Conservation (phyloP, 2,888 invertebrate species). For the Erebia palarica region DNA sequence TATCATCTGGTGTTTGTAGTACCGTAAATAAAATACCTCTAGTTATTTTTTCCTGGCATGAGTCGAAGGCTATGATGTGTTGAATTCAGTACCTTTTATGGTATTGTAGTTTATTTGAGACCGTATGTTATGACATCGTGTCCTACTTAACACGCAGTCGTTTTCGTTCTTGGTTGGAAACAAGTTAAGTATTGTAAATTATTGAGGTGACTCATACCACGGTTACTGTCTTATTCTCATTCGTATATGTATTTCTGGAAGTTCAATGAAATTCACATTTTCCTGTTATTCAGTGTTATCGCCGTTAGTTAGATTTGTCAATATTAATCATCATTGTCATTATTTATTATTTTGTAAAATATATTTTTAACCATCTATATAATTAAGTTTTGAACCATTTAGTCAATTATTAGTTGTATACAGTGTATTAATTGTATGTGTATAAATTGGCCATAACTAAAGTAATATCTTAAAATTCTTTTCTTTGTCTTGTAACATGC, state of each 20-base stretch:
- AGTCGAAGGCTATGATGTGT: not conserved
- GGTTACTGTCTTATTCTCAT: not conserved
- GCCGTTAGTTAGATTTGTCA: not conserved
- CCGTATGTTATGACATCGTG: constrained; percentile 53
- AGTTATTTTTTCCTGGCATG: not conserved
- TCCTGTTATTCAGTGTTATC: not conserved
- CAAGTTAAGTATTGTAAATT: not conserved
- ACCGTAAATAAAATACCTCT: not conserved
- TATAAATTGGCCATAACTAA: too few relatives aligned
- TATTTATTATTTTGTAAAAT: too few relatives aligned
- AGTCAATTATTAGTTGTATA: too few relatives aligned
- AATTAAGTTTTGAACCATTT: too few relatives aligned
- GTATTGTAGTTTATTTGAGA: constrained; percentile 49
- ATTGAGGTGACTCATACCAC: constrained; percentile 24
- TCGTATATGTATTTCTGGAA: constrained; percentile 6
- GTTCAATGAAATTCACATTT: not conserved
- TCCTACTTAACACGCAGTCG: constrained; percentile 54
- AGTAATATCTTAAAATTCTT: too few relatives aligned
- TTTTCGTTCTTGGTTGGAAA: constrained; percentile 21
- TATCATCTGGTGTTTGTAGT: not conserved
- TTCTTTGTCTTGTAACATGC: too few relatives aligned
- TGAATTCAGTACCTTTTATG: constrained; percentile 60
- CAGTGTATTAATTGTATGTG: too few relatives aligned
- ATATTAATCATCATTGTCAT: too few relatives aligned
- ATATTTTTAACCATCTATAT: too few relatives aligned